A percentile compares a stretch with the other conserved stretches of the same genome.
Conservation (phyloP, 2,797 vertebrate genomes). For the Crocodylus rhombifer region DNA sequence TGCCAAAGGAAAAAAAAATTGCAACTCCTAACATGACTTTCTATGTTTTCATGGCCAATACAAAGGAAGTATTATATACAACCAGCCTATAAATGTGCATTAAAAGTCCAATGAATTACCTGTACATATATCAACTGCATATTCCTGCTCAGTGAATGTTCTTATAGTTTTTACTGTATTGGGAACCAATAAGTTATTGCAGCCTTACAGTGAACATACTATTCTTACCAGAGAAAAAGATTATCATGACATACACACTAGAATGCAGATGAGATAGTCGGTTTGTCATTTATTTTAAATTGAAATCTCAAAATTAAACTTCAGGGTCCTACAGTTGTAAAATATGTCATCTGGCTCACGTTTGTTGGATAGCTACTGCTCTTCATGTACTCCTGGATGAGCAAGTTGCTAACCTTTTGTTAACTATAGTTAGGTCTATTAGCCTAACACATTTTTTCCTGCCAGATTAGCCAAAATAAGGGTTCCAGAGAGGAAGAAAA, state of each 20-base stretch:
- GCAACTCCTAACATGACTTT: neutral
- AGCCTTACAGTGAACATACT: neutral
- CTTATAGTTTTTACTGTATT: neutral
- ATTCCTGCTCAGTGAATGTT: neutral
- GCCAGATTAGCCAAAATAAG: neutral
- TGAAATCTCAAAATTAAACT: neutral
- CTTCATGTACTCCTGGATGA: neutral
- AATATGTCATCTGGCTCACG: neutral
- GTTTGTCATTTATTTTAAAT: constrained; percentile 37
- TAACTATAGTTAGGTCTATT: neutral
- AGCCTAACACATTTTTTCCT: neutral
- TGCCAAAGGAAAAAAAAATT: neutral
- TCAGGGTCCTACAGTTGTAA: neutral
- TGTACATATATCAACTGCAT: neutral
- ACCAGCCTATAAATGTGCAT: neutral
- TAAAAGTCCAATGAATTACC: neutral
- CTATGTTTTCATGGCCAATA: neutral
- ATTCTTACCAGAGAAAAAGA: neutral
- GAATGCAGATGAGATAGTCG: constrained; percentile 1
- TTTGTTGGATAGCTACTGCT: neutral
- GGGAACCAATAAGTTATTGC: neutral
- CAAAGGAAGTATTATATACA: neutral
- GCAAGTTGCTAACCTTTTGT: neutral
- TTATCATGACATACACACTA: neutral
- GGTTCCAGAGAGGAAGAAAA: neutral